A percentile compares a stretch with the other conserved stretches of the same genome.
phyloP scores from a whole-genome alignment of 2,113 vertebrate species.

The human (Homo sapiens) region DNA sequence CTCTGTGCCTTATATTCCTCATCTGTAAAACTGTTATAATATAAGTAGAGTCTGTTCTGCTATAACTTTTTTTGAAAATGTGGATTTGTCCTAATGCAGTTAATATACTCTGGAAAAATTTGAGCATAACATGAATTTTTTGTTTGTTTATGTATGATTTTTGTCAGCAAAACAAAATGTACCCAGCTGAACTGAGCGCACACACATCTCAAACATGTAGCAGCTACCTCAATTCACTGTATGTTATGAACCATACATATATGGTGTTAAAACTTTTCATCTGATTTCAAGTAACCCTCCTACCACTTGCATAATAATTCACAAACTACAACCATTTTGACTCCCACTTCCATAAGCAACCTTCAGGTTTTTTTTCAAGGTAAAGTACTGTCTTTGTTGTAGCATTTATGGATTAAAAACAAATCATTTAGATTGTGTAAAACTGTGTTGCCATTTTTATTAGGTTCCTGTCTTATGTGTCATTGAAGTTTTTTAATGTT shows the following conservation, averaged over 20 bases:
- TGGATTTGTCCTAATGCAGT: neutral
- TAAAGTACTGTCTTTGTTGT: neutral
- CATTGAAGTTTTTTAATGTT: neutral
- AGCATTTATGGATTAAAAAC: neutral
- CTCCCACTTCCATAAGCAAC: neutral
- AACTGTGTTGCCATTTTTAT: neutral
- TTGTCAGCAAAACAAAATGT: neutral
- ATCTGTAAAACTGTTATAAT: neutral
- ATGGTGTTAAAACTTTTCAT: neutral
- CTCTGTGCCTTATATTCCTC: neutral
- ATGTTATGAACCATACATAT: neutral
- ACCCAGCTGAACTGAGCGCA: neutral
- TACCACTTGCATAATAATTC: neutral
- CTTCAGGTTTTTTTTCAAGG: neutral
- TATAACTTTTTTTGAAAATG: neutral
- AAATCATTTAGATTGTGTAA: neutral
- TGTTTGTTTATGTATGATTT: neutral
- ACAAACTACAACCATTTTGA: neutral
- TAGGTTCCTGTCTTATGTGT: neutral
- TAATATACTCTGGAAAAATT: neutral
- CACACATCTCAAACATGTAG: neutral
- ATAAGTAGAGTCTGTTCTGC: neutral
- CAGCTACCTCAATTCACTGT: neutral
- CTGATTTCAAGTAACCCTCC: neutral
- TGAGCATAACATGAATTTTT: neutral